phyloP scores from a whole-genome alignment of 23 tunicate genomes.

The Halocynthia roretzi region DNA sequence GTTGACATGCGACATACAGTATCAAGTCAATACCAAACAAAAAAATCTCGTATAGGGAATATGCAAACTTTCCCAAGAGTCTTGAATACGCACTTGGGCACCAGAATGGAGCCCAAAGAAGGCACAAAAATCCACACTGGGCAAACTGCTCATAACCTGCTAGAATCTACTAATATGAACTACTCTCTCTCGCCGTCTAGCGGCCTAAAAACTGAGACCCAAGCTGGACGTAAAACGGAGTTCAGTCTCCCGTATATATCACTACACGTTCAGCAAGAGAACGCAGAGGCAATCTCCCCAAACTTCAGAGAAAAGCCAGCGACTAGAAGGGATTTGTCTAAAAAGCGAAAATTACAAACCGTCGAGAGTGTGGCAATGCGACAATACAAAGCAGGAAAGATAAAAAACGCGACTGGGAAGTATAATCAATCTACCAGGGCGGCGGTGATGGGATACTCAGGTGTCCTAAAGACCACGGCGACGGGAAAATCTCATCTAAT shows the following conservation, averaged over 20 bases:
- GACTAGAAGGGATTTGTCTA: too few species aligned
- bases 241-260: conserved; percentile 26
- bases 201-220: conserved; percentile 8
- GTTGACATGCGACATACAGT: neutral
- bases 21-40: too few species aligned
- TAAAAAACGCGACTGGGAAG: neutral
- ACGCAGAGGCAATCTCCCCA: neutral
- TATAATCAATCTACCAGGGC: neutral
- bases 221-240: conserved; percentile 4
- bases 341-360: neutral
- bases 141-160: too few species aligned
- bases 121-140: too few species aligned
- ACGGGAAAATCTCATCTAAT: conserved; percentile 74
- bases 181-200: conserved; percentile 13
- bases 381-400: neutral
- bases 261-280: conserved; percentile 1
- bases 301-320: too few species aligned
- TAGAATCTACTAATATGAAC: neutral
- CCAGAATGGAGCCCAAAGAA: too few species aligned
- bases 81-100: too few species aligned
- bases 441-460: neutral
- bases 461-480: conserved; percentile 45
- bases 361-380: conserved; percentile 3
- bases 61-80: too few species aligned
- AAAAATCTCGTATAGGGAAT: too few species aligned